These are phyloP conservation scores for Operophtera brumata DNA, from an alignment of 2,888 invertebrate genomes.

Conservation along the genomic window DNA sequence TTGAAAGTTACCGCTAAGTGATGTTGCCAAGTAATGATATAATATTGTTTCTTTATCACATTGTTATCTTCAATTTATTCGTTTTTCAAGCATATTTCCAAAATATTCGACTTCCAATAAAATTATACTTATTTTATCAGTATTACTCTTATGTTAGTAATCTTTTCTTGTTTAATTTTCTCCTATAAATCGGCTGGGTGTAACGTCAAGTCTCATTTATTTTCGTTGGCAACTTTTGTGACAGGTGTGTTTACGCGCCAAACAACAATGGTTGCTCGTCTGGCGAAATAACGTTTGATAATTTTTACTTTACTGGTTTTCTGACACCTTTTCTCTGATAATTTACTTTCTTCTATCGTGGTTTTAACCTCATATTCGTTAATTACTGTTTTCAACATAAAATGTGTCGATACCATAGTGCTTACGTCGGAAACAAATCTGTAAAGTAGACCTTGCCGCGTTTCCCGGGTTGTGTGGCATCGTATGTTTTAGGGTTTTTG, in stretches of 20 bases:
- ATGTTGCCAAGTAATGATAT: not conserved
- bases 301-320: conserved; percentile 46
- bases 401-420: conserved; percentile 10
- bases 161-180: not conserved
- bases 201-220: not conserved
- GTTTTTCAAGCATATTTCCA: too few species aligned
- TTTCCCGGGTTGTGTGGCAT: conserved; percentile 10
- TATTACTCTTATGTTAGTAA: too few species aligned
- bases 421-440: conserved; percentile 15
- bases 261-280: conserved; percentile 64
- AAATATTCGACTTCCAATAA: too few species aligned
- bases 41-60: too few species aligned
- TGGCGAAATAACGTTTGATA: conserved; percentile 52
- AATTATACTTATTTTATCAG: too few species aligned
- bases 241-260: conserved; percentile 80
- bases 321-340: conserved; percentile 33
- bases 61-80: too few species aligned
- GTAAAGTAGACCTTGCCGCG: conserved; percentile 30
- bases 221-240: conserved; percentile 35
- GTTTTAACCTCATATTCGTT: conserved; percentile 13
- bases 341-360: conserved; percentile 28
- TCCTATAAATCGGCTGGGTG: not conserved
- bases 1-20: conserved; percentile 1
- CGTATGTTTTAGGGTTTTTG: conserved; percentile 19
- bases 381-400: conserved; percentile 7